Evolutionary conservation across 2,113 vertebrate genomes (phyloP).

Genomic region (Alces alces): DNA sequence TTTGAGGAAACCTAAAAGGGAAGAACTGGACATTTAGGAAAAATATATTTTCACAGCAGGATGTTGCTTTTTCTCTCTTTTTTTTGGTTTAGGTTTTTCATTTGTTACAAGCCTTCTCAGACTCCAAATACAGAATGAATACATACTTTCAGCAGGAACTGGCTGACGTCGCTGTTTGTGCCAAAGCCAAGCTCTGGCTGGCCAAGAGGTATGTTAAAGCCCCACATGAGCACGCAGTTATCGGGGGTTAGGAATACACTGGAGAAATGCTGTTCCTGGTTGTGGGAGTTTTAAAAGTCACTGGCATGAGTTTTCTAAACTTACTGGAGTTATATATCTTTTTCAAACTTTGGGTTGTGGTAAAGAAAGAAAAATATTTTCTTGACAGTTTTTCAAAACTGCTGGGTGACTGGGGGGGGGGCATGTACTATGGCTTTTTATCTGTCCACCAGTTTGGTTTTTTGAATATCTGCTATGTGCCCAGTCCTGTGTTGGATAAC

Average conservation of each 20-base stretch:
- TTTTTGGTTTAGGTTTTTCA: constrained; percentile 87
- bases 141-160: constrained; percentile 78
- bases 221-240: neutral
- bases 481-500: neutral
- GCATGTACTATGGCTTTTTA: constrained; percentile 39
- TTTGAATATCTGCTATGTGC: neutral
- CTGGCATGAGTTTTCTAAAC: constrained; percentile 29
- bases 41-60: constrained; percentile 69
- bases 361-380: constrained; percentile 13
- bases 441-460: neutral
- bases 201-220: constrained; percentile 88
- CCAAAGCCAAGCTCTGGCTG: constrained; percentile 90
- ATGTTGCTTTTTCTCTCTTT: constrained; percentile 49
- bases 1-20: constrained; percentile 60
- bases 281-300: constrained; percentile 15
- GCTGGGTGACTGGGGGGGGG: neutral
- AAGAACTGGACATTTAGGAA: constrained; percentile 54
- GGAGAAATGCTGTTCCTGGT: constrained; percentile 38
- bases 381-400: constrained; percentile 27
- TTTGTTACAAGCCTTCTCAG: constrained; percentile 89
- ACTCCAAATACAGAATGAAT: constrained; percentile 84
- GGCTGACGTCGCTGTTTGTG: constrained; percentile 78
- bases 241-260: neutral
- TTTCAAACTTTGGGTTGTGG: constrained; percentile 45
- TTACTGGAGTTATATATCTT: constrained; percentile 43